Base-by-base conservation (phyloP, 2,113 vertebrate species). In the Proterorhinus semilunaris region DNA sequence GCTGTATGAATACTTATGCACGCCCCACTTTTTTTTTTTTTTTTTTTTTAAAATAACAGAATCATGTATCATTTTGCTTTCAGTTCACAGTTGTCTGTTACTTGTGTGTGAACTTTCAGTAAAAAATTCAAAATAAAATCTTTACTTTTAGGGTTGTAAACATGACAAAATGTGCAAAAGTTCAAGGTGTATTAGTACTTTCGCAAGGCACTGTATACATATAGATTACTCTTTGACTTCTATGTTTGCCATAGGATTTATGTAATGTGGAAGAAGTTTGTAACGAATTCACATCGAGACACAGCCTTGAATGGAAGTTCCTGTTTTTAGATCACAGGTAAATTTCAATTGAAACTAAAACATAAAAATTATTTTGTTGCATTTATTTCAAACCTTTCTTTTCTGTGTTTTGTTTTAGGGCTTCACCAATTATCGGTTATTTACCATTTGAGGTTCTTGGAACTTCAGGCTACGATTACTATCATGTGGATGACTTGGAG, bases 381-480 rank as follows among this genome's bases (percentile, higher is more conserved):
- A 55, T 73, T 51, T 76, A 77, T 62, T 79, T 66, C 57, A 75
- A 69, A 43, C 86, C 6, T 83, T 7, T 0, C 67, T 8, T 65
- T 10, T 6, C 9, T n/a, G 67, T 83, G 87, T 21, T 83, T 74
- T 55, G 7, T 87, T 88, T 68, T 80, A 96, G 94, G 86, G 94
- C 94, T 65, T 93, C 94, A 8, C 94, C 95, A 50, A 95, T 96
- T 78, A 95, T 95, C 21, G 94, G 94, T 46, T 96, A 96, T 86
- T 92, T 98, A 83, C 95, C 94, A n/a, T 98, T 96, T 63, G 92
- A 96, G 85, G 95, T 95, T 75, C 91, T 96, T 72, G 95, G 95
- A 72, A 95, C 94, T 0, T 96, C 94, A 50, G 94, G 95, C 9
- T 96, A 96, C 62, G 95, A 95, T 92, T 98, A 96, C 87, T 96